Evolutionary conservation across 2,113 vertebrate genomes (phyloP), one percentile per base, ranked within the genome.

Genomic region (Scomber japonicus): DNA sequence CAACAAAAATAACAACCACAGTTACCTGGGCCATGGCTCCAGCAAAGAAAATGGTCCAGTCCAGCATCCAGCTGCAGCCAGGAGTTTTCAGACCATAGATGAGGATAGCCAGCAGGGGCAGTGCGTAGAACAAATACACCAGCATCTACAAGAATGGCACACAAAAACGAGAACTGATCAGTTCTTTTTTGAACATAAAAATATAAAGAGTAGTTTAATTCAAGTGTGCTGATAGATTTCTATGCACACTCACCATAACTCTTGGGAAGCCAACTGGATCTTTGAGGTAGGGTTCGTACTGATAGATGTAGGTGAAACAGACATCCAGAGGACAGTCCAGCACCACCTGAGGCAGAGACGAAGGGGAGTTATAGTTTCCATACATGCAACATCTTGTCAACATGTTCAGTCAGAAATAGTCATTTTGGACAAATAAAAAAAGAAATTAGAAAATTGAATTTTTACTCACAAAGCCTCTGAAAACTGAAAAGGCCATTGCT

Each of bases 231-330:
- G 0, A 1, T 55, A 9, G 6, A 12, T 14, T 12, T 4, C 5
- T 63, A 53, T 46, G 2, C 30, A 11, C 9, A 75, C 95, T 90
- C 62, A 98, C 98, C 96, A 95, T 97, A 61, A 98, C 90, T 75
- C 95, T 96, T 24, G 97, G 96, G 75, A 98, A 99, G 16, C 94
- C 96, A 0, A 97, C 96, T 0, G 97, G 97, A 82, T 99, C 98
- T 17, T 96, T 96, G 89, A 99, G 95, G 77, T 98, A 99, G 0
- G 98, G 98, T 86, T 99, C 98, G 1, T 95, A 97, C 89, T 96
- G 97, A 89, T 98, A 97, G 69, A 96, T 92, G 89, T 99, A 99
- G 61, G 92, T 93, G 27, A 99, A 99, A 62, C 98, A 99, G 5
- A 90, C 40, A 0, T 99, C 97, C 0, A 96, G 89, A 0, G 96